Percentiles rank a stretch among this genome's conserved stretches.
Conservation (phyloP, 2,113 vertebrate genomes). For the Seriola rivoliana region DNA sequence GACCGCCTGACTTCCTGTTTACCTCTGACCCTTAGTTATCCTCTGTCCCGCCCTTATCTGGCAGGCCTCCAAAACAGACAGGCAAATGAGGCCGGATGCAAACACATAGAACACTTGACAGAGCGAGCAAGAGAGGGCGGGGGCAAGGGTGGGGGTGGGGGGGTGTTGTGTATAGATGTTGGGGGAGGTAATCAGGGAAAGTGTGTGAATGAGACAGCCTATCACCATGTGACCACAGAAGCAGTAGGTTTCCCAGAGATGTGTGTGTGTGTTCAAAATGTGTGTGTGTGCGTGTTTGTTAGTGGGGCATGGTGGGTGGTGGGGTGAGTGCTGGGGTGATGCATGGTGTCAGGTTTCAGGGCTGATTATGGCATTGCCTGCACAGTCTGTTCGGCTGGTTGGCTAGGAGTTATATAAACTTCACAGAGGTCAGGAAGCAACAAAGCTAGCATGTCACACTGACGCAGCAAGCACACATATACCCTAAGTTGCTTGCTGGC, state of each 20-base stretch:
- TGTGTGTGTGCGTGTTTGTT: slow-evolving; percentile 11
- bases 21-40: slow-evolving; percentile 81
- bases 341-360: slow-evolving; percentile 79
- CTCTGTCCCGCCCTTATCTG: slow-evolving; percentile 68
- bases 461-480: not conserved
- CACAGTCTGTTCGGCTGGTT: slow-evolving; percentile 53
- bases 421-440: slow-evolving; percentile 72
- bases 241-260: slow-evolving; percentile 57
- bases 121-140: slow-evolving; percentile 15
- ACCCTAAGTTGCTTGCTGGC: slow-evolving; percentile 9
- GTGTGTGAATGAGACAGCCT: slow-evolving; percentile 67
- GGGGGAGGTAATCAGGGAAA: slow-evolving; percentile 61
- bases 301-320: slow-evolving; percentile 29
- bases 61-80: slow-evolving; percentile 73
- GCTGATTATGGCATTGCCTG: slow-evolving; percentile 70
- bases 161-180: not conserved
- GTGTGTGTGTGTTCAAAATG: slow-evolving; percentile 30
- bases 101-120: slow-evolving; percentile 58
- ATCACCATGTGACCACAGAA: slow-evolving; percentile 67
- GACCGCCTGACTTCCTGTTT: slow-evolving; percentile 85
- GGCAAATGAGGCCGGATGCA: slow-evolving; percentile 65
- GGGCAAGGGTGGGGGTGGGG: not conserved
- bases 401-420: slow-evolving; percentile 78
- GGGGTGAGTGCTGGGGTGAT: slow-evolving; percentile 40
- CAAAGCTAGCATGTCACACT: slow-evolving; percentile 63